Evolutionary conservation across 2,113 vertebrate genomes (phyloP).

Genomic region (Abramis brama): DNA sequence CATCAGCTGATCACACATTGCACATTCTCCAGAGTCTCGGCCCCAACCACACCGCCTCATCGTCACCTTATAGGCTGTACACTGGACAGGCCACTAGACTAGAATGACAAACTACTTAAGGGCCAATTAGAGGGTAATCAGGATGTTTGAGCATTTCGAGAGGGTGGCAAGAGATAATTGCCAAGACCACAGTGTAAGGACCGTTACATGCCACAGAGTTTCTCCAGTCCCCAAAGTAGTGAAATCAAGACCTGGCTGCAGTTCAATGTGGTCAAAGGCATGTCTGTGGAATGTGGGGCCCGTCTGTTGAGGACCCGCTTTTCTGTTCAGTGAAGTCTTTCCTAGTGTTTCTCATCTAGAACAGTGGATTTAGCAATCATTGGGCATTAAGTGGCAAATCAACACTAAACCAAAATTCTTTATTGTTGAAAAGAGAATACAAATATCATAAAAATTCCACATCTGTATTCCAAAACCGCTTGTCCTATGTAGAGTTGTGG

Average conservation of each 20-base stretch:
- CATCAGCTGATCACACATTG: constrained; percentile 42
- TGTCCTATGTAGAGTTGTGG: neutral
- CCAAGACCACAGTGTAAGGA: constrained; percentile 35
- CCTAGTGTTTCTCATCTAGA: neutral
- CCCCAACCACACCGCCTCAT: constrained; percentile 39
- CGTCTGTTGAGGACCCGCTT: neutral
- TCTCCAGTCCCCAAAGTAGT: neutral
- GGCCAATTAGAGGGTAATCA: constrained; percentile 50
- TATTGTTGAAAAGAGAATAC: neutral
- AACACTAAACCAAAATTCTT: neutral
- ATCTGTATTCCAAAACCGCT: neutral
- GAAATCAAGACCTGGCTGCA: constrained; percentile 35
- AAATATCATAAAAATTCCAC: neutral
- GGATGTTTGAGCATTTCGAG: constrained; percentile 6
- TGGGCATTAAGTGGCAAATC: neutral
- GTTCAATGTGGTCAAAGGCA: constrained; percentile 30
- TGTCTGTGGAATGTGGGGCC: constrained; percentile 34
- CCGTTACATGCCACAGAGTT: neutral
- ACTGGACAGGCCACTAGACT: constrained; percentile 31
- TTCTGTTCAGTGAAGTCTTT: neutral
- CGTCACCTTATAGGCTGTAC: constrained; percentile 45
- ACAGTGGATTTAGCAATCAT: neutral
- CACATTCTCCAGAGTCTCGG: constrained; percentile 38
- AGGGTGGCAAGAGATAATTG: constrained; percentile 20
- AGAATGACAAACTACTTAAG: constrained; percentile 19